A percentile compares a stretch with the other conserved stretches of the same genome.
phyloP scores from a whole-genome alignment of 2,113 vertebrate genomes.

The Triplophysa siluroides region DNA sequence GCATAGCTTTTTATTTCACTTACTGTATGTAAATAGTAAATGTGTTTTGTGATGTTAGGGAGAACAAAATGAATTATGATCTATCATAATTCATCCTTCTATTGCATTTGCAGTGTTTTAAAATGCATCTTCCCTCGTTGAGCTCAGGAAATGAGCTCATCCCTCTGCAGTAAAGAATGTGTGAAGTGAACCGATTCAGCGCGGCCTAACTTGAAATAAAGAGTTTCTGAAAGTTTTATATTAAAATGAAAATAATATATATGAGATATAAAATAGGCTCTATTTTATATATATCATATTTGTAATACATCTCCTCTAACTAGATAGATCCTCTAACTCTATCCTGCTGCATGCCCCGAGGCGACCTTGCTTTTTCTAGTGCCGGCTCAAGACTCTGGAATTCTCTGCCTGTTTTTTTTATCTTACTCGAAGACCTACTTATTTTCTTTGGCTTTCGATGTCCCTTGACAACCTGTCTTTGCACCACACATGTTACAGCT shows the following conservation, averaged over 20 bases:
- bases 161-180: slow-evolving; percentile 24
- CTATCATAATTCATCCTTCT: slow-evolving; percentile 36
- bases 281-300: too few relatives aligned
- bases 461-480: too few relatives aligned
- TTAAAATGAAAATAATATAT: slow-evolving; percentile 1
- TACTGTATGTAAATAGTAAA: background rate
- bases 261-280: too few relatives aligned
- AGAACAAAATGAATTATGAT: slow-evolving; percentile 22
- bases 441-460: too few relatives aligned
- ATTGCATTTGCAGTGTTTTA: slow-evolving; percentile 20
- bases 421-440: too few relatives aligned
- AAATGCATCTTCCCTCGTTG: slow-evolving; percentile 22
- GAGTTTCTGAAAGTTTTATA: slow-evolving; percentile 1
- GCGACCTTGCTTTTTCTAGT: too few relatives aligned
- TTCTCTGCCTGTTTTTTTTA: too few relatives aligned
- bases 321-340: too few relatives aligned
- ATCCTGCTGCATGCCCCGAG: too few relatives aligned
- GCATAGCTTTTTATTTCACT: slow-evolving; percentile 6
- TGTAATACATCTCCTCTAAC: too few relatives aligned
- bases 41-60: slow-evolving; percentile 14
- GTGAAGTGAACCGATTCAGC: background rate
- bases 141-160: slow-evolving; percentile 27
- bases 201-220: background rate
- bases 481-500: too few relatives aligned
- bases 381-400: too few relatives aligned